phyloP scores from a whole-genome alignment of 2,797 vertebrate genomes.

The Taenioides sp. region DNA sequence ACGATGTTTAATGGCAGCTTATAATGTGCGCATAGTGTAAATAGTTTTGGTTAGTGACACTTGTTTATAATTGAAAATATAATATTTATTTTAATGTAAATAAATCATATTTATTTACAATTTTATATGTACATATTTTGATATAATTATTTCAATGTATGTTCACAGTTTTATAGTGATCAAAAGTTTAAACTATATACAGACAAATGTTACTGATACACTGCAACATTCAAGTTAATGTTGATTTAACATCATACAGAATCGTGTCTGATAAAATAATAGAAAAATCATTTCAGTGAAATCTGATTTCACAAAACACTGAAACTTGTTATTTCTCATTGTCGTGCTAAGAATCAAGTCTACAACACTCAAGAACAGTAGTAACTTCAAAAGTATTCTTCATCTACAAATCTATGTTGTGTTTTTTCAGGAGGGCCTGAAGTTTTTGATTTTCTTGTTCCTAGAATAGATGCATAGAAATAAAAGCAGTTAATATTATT shows the following conservation, averaged over 20 bases:
- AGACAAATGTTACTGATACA: neutral
- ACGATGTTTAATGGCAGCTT: neutral
- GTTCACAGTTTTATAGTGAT: neutral
- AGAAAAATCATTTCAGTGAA: neutral
- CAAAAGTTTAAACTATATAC: constrained; percentile 17
- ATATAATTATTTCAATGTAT: constrained; percentile 16
- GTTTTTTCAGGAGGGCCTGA: constrained; percentile 78
- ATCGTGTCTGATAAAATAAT: neutral
- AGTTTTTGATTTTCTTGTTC: constrained; percentile 87
- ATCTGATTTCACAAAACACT: constrained; percentile 1
- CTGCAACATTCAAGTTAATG: constrained; percentile 5
- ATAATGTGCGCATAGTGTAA: neutral
- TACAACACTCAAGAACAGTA: neutral
- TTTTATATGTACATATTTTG: neutral
- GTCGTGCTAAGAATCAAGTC: neutral
- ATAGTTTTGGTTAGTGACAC: neutral
- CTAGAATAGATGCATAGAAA: constrained; percentile 62
- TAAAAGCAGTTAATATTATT: neutral
- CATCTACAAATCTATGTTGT: constrained; percentile 65
- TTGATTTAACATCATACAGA: constrained; percentile 10
- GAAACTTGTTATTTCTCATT: neutral
- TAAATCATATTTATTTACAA: no score
- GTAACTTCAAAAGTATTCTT: neutral
- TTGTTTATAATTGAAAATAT: constrained; percentile 11
- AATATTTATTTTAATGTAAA: constrained; percentile 38